Evolutionary conservation across 2,113 vertebrate genomes (phyloP).

Genomic region (Dolichotis patagonum): DNA sequence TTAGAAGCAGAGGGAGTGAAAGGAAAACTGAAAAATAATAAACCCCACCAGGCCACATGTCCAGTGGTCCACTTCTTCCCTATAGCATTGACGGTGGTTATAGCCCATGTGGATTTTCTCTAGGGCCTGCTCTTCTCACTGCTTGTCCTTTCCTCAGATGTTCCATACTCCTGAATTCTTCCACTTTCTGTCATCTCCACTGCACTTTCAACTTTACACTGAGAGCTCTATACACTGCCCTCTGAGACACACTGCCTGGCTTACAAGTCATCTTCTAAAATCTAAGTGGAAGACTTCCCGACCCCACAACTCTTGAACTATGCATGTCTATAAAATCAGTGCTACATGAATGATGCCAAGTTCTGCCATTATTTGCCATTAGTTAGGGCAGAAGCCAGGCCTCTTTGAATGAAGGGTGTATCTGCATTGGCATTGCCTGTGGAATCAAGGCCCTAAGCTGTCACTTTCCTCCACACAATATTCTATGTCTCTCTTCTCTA

Average conservation of each 20-base stretch:
- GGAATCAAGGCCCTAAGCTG: not conserved
- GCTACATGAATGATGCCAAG: not conserved
- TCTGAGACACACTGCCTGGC: not conserved
- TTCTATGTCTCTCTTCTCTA: not conserved
- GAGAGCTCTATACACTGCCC: not conserved
- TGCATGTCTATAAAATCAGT: not conserved
- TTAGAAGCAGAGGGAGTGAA: not conserved
- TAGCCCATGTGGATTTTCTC: not conserved
- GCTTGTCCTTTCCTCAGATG: not conserved
- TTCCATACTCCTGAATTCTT: not conserved
- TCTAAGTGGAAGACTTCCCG: not conserved
- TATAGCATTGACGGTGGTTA: not conserved
- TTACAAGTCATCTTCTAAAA: not conserved
- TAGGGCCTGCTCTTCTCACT: not conserved
- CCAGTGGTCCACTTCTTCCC: not conserved
- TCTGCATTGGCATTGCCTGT: not conserved
- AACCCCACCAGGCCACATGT: not conserved
- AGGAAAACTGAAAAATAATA: not conserved
- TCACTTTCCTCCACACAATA: not conserved
- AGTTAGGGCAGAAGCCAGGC: not conserved
- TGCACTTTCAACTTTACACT: not conserved
- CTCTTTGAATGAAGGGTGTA: not conserved
- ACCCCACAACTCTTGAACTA: not conserved
- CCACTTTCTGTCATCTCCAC: not conserved
- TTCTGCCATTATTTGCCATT: not conserved